Conservation (phyloP, 92 coral and sea anemone genomes). For the Phenganax stokvisi region DNA sequence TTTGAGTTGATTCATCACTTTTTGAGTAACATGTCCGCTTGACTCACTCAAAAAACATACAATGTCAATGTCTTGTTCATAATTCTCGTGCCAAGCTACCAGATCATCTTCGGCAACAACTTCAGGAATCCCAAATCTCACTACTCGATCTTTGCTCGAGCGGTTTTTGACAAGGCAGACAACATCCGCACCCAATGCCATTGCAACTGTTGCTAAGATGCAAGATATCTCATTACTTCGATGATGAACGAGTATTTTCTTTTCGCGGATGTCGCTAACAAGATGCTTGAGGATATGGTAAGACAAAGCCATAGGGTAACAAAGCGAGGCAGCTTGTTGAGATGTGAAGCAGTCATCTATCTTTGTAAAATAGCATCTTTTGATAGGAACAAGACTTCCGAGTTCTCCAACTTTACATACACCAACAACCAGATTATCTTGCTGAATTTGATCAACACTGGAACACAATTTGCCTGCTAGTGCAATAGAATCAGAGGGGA, state of each 20-base stretch:
- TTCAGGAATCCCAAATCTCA: background rate
- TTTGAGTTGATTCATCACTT: slow-evolving; percentile 44
- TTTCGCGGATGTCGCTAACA: background rate
- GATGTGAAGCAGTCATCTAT: background rate
- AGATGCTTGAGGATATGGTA: slow-evolving; percentile 7
- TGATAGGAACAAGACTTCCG: background rate
- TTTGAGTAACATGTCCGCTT: slow-evolving; percentile 24
- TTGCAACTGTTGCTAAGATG: slow-evolving; percentile 6
- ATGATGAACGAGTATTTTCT: slow-evolving; percentile 13
- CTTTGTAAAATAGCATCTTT: background rate
- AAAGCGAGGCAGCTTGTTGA: slow-evolving; percentile 17
- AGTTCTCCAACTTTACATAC: slow-evolving; percentile 10
- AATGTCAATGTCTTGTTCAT: slow-evolving; percentile 23
- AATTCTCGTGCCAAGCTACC: background rate
- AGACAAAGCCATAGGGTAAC: slow-evolving; percentile 19
- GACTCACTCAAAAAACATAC: slow-evolving; percentile 49
- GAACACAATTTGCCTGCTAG: background rate
- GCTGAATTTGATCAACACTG: no score
- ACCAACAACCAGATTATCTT: background rate
- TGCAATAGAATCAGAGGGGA: background rate
- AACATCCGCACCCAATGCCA: background rate
- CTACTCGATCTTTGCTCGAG: background rate
- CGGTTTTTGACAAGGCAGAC: background rate
- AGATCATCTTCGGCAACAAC: slow-evolving; percentile 3
- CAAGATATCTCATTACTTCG: background rate